phyloP scores from a whole-genome alignment of 1,140 invertebrate species.

The Ceratoteleas bidentatus region DNA sequence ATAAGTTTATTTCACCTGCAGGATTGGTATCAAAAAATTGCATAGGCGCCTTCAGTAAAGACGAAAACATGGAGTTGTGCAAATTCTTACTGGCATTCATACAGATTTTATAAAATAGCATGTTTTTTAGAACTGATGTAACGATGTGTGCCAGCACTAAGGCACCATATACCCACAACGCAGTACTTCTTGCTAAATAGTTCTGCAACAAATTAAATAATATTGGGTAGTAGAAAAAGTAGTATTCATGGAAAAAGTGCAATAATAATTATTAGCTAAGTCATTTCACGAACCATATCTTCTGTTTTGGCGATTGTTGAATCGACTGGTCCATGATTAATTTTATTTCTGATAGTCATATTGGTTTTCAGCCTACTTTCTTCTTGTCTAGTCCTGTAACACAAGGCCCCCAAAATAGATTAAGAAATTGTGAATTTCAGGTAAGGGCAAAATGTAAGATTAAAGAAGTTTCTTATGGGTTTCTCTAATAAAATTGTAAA shows the following conservation, averaged over 20 bases:
- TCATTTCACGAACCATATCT: too few relatives aligned
- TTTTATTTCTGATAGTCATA: slow-evolving; percentile 3
- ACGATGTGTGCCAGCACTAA: slow-evolving; percentile 74
- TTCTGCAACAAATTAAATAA: too few relatives aligned
- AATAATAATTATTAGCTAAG: neutral
- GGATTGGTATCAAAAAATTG: slow-evolving; percentile 87
- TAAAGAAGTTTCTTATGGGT: too few relatives aligned
- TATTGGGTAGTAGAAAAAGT: too few relatives aligned
- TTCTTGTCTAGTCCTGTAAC: slow-evolving; percentile 78
- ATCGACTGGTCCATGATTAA: too few relatives aligned
- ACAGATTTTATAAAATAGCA: slow-evolving; percentile 82
- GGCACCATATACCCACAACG: slow-evolving; percentile 77
- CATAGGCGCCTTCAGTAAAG: slow-evolving; percentile 84
- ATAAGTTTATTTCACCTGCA: slow-evolving; percentile 77
- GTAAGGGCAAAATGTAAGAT: too few relatives aligned
- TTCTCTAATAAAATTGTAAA: too few relatives aligned
- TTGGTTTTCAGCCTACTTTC: slow-evolving; percentile 53
- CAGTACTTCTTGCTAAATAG: slow-evolving; percentile 66
- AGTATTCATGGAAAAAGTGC: neutral
- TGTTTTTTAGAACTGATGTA: slow-evolving; percentile 76
- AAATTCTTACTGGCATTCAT: slow-evolving; percentile 86
- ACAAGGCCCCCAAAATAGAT: too few relatives aligned
- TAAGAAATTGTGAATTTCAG: too few relatives aligned
- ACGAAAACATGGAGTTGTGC: slow-evolving; percentile 85
- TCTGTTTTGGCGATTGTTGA: too few relatives aligned